These are phyloP conservation scores for Collichthys lucidus DNA, from an alignment of 2,113 vertebrate genomes.

Conservation along the genomic window DNA sequence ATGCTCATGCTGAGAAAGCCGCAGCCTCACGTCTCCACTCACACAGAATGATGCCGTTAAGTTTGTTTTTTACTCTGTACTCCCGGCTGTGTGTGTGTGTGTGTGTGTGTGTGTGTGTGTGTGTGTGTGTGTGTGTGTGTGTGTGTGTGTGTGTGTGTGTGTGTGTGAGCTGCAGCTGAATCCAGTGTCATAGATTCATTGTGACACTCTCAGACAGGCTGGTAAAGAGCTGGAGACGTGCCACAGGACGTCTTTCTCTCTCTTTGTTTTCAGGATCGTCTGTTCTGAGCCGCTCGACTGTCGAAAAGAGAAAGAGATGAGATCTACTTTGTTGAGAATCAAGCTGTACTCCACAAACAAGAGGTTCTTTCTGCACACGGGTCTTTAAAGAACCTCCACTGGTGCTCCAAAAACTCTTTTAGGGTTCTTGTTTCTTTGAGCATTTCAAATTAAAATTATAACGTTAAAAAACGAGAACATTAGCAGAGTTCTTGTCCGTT, in stretches of 20 bases:
- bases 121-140: background rate
- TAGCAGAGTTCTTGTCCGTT: too few relatives aligned
- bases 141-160: background rate
- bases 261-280: background rate
- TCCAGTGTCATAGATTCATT: background rate
- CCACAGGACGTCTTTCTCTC: background rate
- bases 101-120: background rate
- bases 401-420: too few relatives aligned
- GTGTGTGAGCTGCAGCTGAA: background rate
- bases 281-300: background rate
- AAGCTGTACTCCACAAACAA: too few relatives aligned
- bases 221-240: background rate
- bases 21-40: background rate
- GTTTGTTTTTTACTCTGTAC: background rate
- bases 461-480: too few relatives aligned
- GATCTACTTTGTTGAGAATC: too few relatives aligned
- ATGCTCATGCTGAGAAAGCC: background rate
- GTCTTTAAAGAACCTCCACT: too few relatives aligned
- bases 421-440: too few relatives aligned
- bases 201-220: background rate
- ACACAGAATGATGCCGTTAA: background rate
- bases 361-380: too few relatives aligned
- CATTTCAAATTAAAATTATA: too few relatives aligned
- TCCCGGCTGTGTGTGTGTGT: background rate
- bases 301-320: too few relatives aligned